Evolutionary conservation across 2,797 vertebrate genomes (phyloP).

Genomic region (Platyrinchus mystaceus): DNA sequence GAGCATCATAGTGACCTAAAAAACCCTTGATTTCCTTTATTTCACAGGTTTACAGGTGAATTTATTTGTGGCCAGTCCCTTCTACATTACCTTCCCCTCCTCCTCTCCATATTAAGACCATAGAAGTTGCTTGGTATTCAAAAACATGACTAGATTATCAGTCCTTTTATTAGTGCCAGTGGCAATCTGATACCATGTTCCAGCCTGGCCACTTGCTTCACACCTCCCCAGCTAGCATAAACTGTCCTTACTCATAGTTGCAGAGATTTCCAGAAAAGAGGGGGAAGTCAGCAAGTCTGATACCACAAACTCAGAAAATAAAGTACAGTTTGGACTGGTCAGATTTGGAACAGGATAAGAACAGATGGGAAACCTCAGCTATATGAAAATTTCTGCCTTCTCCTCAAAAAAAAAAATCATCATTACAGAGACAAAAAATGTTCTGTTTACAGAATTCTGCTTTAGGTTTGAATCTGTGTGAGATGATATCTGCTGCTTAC

Average conservation of each 20-base stretch:
- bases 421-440: neutral
- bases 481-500: neutral
- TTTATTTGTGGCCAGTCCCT: neutral
- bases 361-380: neutral
- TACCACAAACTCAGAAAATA: neutral
- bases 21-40: neutral
- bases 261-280: neutral
- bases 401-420: neutral
- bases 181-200: neutral
- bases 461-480: neutral
- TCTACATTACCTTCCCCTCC: neutral
- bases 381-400: neutral
- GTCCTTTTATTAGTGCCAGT: constrained; percentile 37
- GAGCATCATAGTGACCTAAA: neutral
- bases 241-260: neutral
- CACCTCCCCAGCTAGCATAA: neutral
- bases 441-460: neutral
- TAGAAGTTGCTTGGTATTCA: neutral
- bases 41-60: neutral
- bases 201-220: constrained; percentile 26
- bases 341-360: neutral
- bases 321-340: neutral
- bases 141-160: constrained; percentile 18
- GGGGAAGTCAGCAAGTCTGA: neutral
- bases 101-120: neutral